Evolutionary conservation across 1,140 invertebrate genomes (phyloP), one percentile per base, ranked within the genome.

Genomic region (Microplitis mediator): DNA sequence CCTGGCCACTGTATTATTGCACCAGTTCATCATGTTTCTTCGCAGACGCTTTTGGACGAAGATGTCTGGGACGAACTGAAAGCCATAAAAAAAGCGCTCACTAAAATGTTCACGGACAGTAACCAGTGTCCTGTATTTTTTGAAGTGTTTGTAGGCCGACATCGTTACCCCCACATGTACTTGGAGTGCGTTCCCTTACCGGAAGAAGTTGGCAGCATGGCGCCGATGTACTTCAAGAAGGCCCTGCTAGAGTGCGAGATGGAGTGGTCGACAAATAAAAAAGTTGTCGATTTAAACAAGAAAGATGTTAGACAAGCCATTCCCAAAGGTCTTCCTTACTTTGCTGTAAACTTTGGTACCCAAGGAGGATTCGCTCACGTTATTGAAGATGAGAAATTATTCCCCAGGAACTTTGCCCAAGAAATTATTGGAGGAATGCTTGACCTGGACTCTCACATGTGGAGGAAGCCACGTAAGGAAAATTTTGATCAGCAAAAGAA

Each of bases 171-270:
- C 4, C 97, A 99, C 83, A 93, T 97, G 90, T 88, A 90, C 58
- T 88, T 98, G 16, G 93, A 98, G 77, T 98, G 97, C 89, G 88
- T 99, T 23, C 95, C 97, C 0, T 78, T 98, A 76, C 91, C 94
- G 4, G 90, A 90, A 80, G 94, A 97, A 84, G 89, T 91, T 39
- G 95, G 94, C 32, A 93, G 95, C 74, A 86, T 93, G 81, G 95
- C 95, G 9, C 95, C 96, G 1, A 97, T 99, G 74, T 99, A 98
- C 88, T 99, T 99, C 81, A 98, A 98, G 91, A 99, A 99, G 92
- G 97, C 97, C 0, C 91, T 99, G 61, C 87, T 95, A 78, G 97
- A 99, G 85, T 97, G 94, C 75, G 97, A 98, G 87, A 91, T 90
- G 32, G 97, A 98, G 88, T 99, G 97, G 97, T 90, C 95, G 11